Base-by-base conservation (phyloP, 2,888 invertebrate species). In the Drosophila recens region DNA sequence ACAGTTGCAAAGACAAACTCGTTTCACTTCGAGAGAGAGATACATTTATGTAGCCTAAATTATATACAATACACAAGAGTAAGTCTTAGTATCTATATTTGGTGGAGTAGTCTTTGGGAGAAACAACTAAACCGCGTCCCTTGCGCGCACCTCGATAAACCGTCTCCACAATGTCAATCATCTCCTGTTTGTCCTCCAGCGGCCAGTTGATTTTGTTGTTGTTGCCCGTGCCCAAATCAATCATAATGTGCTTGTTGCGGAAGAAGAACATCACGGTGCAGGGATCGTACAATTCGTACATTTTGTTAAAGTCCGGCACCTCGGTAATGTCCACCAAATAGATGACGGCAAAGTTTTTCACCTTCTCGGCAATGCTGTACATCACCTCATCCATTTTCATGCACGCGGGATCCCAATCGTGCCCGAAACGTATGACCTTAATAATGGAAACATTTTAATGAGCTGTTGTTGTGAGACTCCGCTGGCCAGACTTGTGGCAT, bases 241-340 rank as follows among this genome's bases (percentile, higher is more conserved):
- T 99, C 99, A 99, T 99, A 75, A 99, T 99, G 93, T 99, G 99
- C 91, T 99, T 99, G 93, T 99, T 99, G 70, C 99, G 95, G 93
- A 99, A 99, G 95, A 99, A 99, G 93, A 99, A 99, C 99, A 99
- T 99, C 17, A 97, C 96, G 0, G 99, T 99, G 93, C 99, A 99
- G 0, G 99, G 99, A 93, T 99, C 99, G 90, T 99, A 99, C 93
- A 99, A 95, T 93, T 98, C 98, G 91, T 98, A 97, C 99, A 99
- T 99, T 95, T 99, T 99, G 93, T 99, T 99, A 90, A 99, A 99
- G 93, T 99, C 99, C 6, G 99, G 99, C 52, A 99, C 99, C 94
- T 97, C 97, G 0, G 98, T 97, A 56, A 99, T 99, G 91, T 99
- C 99, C 2, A 99, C 99, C 49, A 99, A 93, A 92, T 99, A 99